Evolutionary conservation across 2,113 vertebrate genomes (phyloP), one percentile per base, ranked within the genome.

Genomic region (Collichthys lucidus): DNA sequence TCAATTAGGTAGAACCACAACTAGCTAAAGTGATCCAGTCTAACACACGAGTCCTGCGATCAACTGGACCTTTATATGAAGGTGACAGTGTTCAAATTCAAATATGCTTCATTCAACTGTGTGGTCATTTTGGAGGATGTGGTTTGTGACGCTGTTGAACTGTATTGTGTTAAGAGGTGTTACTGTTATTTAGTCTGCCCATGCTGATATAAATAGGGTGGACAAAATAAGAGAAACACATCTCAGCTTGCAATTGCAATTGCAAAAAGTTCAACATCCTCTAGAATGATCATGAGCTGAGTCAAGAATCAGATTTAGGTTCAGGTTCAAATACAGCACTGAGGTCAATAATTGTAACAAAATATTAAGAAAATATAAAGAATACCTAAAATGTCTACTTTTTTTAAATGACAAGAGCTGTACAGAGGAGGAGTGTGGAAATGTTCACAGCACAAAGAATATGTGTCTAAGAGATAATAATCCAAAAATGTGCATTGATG

Each of bases 221-320:
- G 55, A 80, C 8, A 40, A 47, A 68, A 29, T 60, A 55, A 76
- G 1, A 17, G 60, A 65, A 60, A 62, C 31, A 78, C 1, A 6
- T 42, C 2, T 46, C n/a, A 24, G 14, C 24, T 26, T 2, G 11
- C 35, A n/a, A 0, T 40, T 40, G 1, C 7, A 60, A 7, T 2
- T 31, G 3, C 19, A 44, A 35, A n/a, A 14, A 62, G 20, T 49
- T 40, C 35, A 40, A 12, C 24, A 29, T 29, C 6, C 16, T 31
- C 4, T 22, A 47, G 24, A 64, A 24, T 24, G 42, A 46, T 10
- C n/a, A 2, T 24, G 5, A 24, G n/a, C n/a, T 26, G 15, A 24
- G 5, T 17, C 63, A 15, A 62, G 61, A 62, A 61, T 35, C 29
- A 35, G 29, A 61, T 11, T 61, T 17, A 11, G 16, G 2, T 11